A percentile compares a stretch with the other conserved stretches of the same genome.
phyloP scores from a whole-genome alignment of 2,888 invertebrate species.

The Drosophila leonis region DNA sequence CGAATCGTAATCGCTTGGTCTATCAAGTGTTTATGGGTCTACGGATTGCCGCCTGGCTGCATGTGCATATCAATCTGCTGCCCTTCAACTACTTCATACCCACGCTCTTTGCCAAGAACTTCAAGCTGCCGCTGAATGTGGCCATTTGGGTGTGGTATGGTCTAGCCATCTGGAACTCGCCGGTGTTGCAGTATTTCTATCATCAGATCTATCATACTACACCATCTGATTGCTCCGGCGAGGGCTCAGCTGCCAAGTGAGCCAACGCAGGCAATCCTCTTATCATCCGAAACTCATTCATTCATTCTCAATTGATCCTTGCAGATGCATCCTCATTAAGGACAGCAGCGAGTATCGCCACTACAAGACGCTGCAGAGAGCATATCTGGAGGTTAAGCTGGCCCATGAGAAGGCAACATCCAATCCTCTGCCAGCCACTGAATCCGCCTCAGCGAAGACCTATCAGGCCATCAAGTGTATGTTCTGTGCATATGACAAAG shows the following conservation, averaged over 20 bases:
- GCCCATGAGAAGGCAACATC: conserved; percentile 80
- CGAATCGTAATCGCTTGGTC: conserved; percentile 81
- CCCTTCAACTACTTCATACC: conserved; percentile 85
- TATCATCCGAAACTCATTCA: neutral
- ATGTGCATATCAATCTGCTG: conserved; percentile 84
- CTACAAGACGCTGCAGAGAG: conserved; percentile 83
- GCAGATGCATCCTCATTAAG: conserved; percentile 84
- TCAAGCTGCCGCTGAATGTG: conserved; percentile 83
- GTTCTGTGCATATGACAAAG: neutral
- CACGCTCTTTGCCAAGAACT: conserved; percentile 85
- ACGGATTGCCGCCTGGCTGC: conserved; percentile 84
- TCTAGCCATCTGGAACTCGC: conserved; percentile 85
- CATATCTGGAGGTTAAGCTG: conserved; percentile 84
- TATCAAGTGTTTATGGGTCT: conserved; percentile 84
- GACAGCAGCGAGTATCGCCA: conserved; percentile 84
- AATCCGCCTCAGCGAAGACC: conserved; percentile 83
- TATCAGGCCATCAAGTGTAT: conserved; percentile 85
- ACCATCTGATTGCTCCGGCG: conserved; percentile 84
- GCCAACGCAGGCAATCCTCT: neutral
- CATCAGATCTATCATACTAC: conserved; percentile 85
- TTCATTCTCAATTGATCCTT: neutral
- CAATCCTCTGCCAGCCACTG: conserved; percentile 66
- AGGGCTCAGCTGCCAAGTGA: conserved; percentile 84
- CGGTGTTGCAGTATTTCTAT: conserved; percentile 84
- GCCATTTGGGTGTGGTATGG: conserved; percentile 85